Base-by-base conservation (phyloP, 1,140 invertebrate species). In the Drosophila kohkoa region DNA sequence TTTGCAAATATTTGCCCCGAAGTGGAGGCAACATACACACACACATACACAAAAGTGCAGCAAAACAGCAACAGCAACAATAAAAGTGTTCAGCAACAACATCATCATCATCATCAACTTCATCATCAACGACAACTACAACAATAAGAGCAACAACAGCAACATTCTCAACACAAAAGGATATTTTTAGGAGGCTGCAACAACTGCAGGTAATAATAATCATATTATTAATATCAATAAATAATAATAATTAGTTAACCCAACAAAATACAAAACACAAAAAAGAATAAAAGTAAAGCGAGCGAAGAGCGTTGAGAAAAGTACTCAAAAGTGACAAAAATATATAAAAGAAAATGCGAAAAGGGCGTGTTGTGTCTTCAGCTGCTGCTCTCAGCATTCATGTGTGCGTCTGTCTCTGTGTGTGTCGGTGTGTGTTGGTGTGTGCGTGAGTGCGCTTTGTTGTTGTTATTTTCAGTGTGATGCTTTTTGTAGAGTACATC, bases 361-460 rank as follows among this genome's bases (percentile, higher is more conserved):
- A 89, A 89, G 85, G 85, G 85, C 85, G 85, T 89, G 85, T 88
- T 80, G 77, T 85, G 65, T 78, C 58, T 75, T 74, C 64, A 69
- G 58, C 58, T 66, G 74, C 74, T 63, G 62, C 81, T 85, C 75
- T 78, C 78, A 77, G 75, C 58, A 55, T 57, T 59, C 46, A 54
- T 51, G 38, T 63, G 32, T 43, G 13, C 65, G 41, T 59, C 30
- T 25, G 43, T 65, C 13, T 60, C 62, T 77, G 45, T 65, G 54
- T 48, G n/a, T n/a, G n/a, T n/a, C n/a, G n/a, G n/a, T n/a, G 69
- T 78, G 65, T 13, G 35, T 10, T 38, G 30, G 35, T 60, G 67
- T 77, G 46, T 66, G 55, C 48, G 70, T 79, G 65, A 20, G 62
- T 78, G 57, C 25, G 16, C 46, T 73, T 68, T 74, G 70, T 67